Conservation (phyloP, 2,888 invertebrate genomes). For the Lithophane ornitopus region DNA sequence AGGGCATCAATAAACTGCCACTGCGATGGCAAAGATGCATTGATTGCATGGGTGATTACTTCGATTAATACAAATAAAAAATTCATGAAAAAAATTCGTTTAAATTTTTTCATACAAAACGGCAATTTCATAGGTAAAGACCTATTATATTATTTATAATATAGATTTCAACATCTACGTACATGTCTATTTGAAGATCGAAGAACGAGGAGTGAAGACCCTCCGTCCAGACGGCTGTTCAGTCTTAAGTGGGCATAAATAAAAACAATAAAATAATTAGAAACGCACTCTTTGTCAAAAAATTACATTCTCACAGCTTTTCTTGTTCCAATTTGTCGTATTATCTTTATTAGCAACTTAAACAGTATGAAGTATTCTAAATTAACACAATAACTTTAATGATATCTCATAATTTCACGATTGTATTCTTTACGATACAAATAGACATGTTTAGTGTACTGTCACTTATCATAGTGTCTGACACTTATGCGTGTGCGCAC, state of each 20-base stretch:
- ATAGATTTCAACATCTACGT: neutral
- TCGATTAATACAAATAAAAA: too few species aligned
- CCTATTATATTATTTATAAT: too few species aligned
- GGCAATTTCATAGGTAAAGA: too few species aligned
- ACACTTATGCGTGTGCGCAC: constrained; percentile 23
- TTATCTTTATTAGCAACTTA: neutral
- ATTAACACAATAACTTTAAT: constrained; percentile 32
- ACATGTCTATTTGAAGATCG: neutral
- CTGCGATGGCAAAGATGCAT: too few species aligned
- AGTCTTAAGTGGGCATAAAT: too few species aligned
- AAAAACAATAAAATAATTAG: neutral
- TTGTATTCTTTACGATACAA: constrained; percentile 35
- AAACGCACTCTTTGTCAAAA: neutral
- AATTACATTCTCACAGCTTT: neutral
- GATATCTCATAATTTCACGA: constrained; percentile 14
- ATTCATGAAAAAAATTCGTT: too few species aligned
- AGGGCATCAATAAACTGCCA: too few species aligned
- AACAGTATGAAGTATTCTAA: neutral
- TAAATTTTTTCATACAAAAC: too few species aligned
- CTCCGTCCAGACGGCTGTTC: neutral
- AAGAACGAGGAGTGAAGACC: neutral
- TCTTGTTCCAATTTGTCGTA: constrained; percentile 32
- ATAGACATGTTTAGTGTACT: constrained; percentile 42
- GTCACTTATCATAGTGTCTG: constrained; percentile 21
- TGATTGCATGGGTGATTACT: too few species aligned